A percentile compares a stretch with the other conserved stretches of the same genome.
These are phyloP conservation scores for Pontoporia blainvillei DNA, from an alignment of 2,113 vertebrate genomes.

Conservation along the genomic window DNA sequence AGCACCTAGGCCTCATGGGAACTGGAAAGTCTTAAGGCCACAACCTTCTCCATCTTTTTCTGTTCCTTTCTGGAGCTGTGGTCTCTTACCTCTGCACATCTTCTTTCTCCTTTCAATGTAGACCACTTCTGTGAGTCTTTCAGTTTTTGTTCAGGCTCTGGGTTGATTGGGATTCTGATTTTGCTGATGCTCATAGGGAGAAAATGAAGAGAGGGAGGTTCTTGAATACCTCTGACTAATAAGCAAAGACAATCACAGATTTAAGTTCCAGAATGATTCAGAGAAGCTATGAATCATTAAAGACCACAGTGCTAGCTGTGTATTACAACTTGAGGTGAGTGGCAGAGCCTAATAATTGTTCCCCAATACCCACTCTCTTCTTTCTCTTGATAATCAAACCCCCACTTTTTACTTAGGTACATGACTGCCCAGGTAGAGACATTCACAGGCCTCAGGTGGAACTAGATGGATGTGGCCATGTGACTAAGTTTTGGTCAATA, in stretches of 20 bases:
- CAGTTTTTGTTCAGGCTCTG: neutral
- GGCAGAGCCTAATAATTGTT: neutral
- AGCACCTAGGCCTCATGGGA: neutral
- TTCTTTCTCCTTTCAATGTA: neutral
- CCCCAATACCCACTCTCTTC: neutral
- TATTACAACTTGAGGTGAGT: neutral
- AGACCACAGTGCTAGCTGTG: neutral
- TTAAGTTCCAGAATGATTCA: neutral
- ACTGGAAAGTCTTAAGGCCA: neutral
- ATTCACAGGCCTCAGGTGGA: neutral
- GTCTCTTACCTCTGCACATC: neutral
- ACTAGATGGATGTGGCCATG: neutral
- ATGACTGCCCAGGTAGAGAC: neutral
- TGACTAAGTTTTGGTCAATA: neutral
- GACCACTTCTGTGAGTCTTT: neutral
- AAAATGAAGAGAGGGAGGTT: neutral
- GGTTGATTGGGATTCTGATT: neutral
- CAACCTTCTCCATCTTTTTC: neutral
- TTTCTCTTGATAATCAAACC: neutral
- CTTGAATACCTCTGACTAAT: neutral
- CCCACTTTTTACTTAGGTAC: neutral
- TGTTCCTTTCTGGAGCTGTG: neutral
- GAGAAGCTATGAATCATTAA: neutral
- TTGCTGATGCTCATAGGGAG: neutral
- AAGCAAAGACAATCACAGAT: neutral